Conservation (phyloP, 2,888 invertebrate species). For the Ormyrus labotus region DNA sequence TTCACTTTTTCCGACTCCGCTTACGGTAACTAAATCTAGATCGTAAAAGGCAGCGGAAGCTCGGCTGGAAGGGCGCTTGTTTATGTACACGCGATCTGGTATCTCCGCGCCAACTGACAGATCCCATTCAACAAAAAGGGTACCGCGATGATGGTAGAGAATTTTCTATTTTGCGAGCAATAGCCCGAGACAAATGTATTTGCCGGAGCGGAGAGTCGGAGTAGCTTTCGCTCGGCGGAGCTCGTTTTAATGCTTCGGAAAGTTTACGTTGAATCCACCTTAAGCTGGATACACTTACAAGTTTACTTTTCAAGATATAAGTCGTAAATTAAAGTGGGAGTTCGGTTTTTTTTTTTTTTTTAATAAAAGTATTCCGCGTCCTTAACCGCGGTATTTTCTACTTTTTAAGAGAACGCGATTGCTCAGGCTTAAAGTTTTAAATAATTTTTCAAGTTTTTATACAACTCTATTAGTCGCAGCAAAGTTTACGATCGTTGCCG, state of each 20-base stretch:
- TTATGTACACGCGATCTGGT: neutral
- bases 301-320: slow-evolving; percentile 1
- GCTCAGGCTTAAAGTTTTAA: too few species aligned
- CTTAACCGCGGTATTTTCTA: too few species aligned
- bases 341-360: neutral
- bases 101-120: slow-evolving; percentile 1
- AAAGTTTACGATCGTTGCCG: too few species aligned
- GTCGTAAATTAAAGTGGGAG: neutral
- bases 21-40: neutral
- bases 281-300: slow-evolving; percentile 6
- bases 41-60: slow-evolving; percentile 9
- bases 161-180: neutral
- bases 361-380: neutral
- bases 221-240: too few species aligned
- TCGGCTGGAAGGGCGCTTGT: neutral
- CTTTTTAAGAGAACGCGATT: too few species aligned
- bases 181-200: slow-evolving; percentile 8
- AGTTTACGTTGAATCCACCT: neutral
- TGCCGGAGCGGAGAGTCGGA: neutral
- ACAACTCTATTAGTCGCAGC: too few species aligned
- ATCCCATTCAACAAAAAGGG: slow-evolving; percentile 11
- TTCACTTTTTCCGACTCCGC: too few species aligned
- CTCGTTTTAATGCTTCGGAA: neutral
- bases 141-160: neutral
- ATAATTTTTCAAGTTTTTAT: too few species aligned